Percentiles rank a stretch among this genome's conserved stretches.
Conservation (phyloP, 2,113 vertebrate genomes). For the Tiliqua scincoides region DNA sequence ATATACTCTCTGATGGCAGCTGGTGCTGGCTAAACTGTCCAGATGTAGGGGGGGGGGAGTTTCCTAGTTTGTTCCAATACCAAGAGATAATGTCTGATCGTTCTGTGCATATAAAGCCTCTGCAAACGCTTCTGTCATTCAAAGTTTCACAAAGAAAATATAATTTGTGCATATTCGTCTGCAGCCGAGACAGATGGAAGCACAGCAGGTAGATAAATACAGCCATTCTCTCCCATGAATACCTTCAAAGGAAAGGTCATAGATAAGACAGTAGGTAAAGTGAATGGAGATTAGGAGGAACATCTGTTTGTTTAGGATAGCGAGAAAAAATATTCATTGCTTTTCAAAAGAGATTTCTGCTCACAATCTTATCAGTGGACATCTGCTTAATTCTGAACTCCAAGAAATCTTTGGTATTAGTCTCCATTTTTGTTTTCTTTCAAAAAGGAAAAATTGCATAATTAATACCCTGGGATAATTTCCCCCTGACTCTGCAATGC, state of each 20-base stretch:
- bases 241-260: slow-evolving; percentile 80
- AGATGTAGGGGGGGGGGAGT: slow-evolving; percentile 59
- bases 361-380: slow-evolving; percentile 53
- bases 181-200: slow-evolving; percentile 78
- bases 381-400: slow-evolving; percentile 68
- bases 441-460: slow-evolving; percentile 32
- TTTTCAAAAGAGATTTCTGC: slow-evolving; percentile 65
- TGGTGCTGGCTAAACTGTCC: slow-evolving; percentile 63
- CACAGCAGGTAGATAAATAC: slow-evolving; percentile 85
- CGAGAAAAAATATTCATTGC: slow-evolving; percentile 62
- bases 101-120: slow-evolving; percentile 61
- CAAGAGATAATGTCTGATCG: slow-evolving; percentile 69
- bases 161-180: slow-evolving; percentile 74
- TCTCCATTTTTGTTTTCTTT: slow-evolving; percentile 1
- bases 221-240: slow-evolving; percentile 77
- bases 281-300: slow-evolving; percentile 76
- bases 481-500: slow-evolving; percentile 11
- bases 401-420: slow-evolving; percentile 37
- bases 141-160: slow-evolving; percentile 78
- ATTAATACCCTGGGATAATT: slow-evolving; percentile 51
- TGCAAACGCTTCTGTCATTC: slow-evolving; percentile 77
- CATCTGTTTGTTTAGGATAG: slow-evolving; percentile 76
- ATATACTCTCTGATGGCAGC: slow-evolving; percentile 65
- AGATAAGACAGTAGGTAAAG: slow-evolving; percentile 75
- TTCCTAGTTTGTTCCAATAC: slow-evolving; percentile 66